Evolutionary conservation across 1,140 invertebrate genomes (phyloP).

Genomic region (Xylocopa sonorina): DNA sequence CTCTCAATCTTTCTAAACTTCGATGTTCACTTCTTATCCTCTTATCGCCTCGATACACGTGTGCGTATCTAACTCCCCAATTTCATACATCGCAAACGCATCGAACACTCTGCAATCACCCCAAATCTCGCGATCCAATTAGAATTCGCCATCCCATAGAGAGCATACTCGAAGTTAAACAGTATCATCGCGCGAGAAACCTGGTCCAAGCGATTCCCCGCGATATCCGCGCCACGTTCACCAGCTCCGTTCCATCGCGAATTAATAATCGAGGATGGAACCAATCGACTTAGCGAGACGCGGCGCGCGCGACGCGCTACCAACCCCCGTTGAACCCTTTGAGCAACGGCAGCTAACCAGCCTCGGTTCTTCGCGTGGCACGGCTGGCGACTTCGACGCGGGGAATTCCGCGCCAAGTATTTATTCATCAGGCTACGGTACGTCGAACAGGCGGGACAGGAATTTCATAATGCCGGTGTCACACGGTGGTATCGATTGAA

Average conservation of each 20-base stretch:
- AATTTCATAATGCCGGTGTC: conserved; percentile 68
- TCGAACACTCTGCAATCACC: too few relatives aligned
- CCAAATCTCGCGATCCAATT: too few relatives aligned
- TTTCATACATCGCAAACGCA: too few relatives aligned
- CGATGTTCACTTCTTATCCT: too few relatives aligned
- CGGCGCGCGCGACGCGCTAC: conserved; percentile 1
- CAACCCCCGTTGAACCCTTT: conserved; percentile 11
- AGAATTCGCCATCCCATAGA: too few relatives aligned
- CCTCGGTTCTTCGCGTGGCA: conserved; percentile 40
- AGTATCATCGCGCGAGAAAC: too few relatives aligned
- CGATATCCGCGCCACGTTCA: too few relatives aligned
- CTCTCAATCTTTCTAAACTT: too few relatives aligned
- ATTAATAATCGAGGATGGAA: conserved; percentile 63
- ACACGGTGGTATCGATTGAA: conserved; percentile 58
- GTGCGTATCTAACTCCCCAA: too few relatives aligned
- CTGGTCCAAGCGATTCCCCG: too few relatives aligned
- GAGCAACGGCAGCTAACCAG: background rate
- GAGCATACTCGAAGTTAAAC: too few relatives aligned
- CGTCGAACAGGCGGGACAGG: conserved; percentile 55
- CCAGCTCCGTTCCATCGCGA: conserved; percentile 11
- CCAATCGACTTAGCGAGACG: conserved; percentile 21
- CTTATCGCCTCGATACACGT: too few relatives aligned
- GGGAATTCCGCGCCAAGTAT: conserved; percentile 64
- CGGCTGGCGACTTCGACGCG: conserved; percentile 51
- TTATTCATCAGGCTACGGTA: conserved; percentile 65